Percentiles rank a stretch among this genome's conserved stretches.
Evolutionary conservation across 2,888 invertebrate species (phyloP).

Genomic region (Polyploca ridens): DNA sequence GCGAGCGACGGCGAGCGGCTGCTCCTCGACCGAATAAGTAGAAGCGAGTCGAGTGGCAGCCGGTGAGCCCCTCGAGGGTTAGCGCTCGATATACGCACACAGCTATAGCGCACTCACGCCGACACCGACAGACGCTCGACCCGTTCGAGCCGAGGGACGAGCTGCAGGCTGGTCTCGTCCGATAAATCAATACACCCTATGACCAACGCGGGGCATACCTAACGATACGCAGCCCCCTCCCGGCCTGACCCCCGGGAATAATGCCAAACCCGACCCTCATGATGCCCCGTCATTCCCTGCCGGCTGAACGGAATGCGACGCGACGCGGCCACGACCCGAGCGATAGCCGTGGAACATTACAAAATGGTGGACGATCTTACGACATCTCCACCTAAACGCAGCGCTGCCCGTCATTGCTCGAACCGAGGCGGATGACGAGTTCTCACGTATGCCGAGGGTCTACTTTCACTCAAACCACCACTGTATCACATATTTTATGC

Average conservation of each 20-base stretch:
- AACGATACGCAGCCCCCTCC: constrained; percentile 74
- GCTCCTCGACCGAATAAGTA: constrained; percentile 82
- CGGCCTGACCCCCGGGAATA: constrained; percentile 77
- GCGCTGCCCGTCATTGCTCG: constrained; percentile 80
- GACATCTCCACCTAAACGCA: constrained; percentile 83
- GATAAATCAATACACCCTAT: constrained; percentile 81
- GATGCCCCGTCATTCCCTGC: constrained; percentile 72
- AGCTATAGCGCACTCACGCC: constrained; percentile 74
- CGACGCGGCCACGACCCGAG: constrained; percentile 79
- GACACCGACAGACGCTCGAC: constrained; percentile 78
- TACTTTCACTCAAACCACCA: constrained; percentile 81
- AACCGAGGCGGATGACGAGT: constrained; percentile 82
- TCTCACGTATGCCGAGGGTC: constrained; percentile 78
- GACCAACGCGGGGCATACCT: constrained; percentile 68
- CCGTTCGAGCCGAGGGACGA: constrained; percentile 66
- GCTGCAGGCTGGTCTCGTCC: constrained; percentile 81
- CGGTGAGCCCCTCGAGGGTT: constrained; percentile 83
- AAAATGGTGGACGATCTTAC: constrained; percentile 86
- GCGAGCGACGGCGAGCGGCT: constrained; percentile 70
- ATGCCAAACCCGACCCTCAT: constrained; percentile 77
- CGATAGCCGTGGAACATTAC: constrained; percentile 83
- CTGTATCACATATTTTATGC: constrained; percentile 61
- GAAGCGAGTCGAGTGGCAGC: constrained; percentile 82
- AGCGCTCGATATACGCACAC: constrained; percentile 83
- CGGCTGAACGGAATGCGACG: constrained; percentile 81